Evolutionary conservation across 2,797 vertebrate species (phyloP), one percentile per base, ranked within the genome.

Genomic region (Sebastes nivosus): DNA sequence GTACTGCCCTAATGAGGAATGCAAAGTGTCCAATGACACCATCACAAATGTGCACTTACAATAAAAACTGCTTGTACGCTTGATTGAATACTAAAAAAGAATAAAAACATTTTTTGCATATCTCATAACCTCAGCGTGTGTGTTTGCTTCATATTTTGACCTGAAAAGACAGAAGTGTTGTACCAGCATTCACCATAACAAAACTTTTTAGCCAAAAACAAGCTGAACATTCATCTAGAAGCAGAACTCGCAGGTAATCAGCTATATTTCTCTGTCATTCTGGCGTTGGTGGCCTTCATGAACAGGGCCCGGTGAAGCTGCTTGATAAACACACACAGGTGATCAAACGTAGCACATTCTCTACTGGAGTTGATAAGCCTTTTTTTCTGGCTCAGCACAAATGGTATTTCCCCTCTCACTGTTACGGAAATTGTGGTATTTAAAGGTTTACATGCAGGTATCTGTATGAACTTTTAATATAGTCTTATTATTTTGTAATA

Each of bases 91-190:
- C 4, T 4, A 7, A 32, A n/a, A 29, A 63, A 50, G 1, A 87
- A 80, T 80, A 77, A 85, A 84, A 84, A 54, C 2, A 6, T 32
- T 52, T 60, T 0, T 42, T 42, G 38, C 38, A 61, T 11, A 52
- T 61, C 7, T 29, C 34, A 36, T 52, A 10, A 22, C 36, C 20
- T 54, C 7, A 46, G 18, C 1, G 2, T 60, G 57, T 68, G 4
- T 77, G 9, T 68, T 52, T 66, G 52, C 5, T 11, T 9, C 4
- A 29, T 38, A 50, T 34, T 8, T 24, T 8, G 8, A 34, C n/a
- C 38, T 72, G 18, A 30, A 29, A 24, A 63, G 58, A 60, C 8
- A 38, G 1, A 38, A 38, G 1, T 38, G 6, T 29, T 22, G 27
- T 54, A 8, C 42, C 8, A 32, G n/a, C 18, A 36, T 18, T 25